These are phyloP conservation scores for Thinocorus orbignyianus DNA, from an alignment of 2,113 vertebrate genomes.

Conservation along the genomic window DNA sequence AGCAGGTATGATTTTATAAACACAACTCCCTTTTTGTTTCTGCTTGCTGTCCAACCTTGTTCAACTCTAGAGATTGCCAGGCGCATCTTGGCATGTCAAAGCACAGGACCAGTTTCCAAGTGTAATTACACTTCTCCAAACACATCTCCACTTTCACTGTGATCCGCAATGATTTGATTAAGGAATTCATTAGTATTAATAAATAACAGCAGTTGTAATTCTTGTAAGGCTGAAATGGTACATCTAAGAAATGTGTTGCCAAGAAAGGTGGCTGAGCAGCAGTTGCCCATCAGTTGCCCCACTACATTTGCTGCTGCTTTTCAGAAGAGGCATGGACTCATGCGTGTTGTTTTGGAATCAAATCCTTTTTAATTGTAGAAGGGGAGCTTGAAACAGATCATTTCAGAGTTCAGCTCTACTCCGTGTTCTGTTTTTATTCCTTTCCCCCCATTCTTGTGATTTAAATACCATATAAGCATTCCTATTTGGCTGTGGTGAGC, in stretches of 20 bases:
- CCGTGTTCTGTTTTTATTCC: background rate
- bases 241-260: background rate
- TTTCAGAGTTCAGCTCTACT: background rate
- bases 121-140: fast-evolving
- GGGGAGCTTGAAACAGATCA: background rate
- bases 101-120: background rate
- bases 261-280: background rate
- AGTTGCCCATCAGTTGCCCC: background rate
- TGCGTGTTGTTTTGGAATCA: background rate
- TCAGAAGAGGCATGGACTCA: background rate
- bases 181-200: background rate
- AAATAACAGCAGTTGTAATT: background rate
- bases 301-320: fast-evolving
- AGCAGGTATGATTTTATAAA: background rate
- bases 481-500: fast-evolving
- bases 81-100: background rate
- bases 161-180: background rate
- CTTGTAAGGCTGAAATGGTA: background rate
- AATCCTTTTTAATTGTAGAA: background rate
- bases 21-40: background rate
- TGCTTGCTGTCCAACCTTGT: fast-evolving
- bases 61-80: fast-evolving
- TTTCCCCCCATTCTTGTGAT: background rate
- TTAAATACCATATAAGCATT: background rate
- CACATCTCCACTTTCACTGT: background rate